A percentile compares a stretch with the other conserved stretches of the same genome.
Conservation (phyloP, 2,888 invertebrate species). For the Heliconius aoede region DNA sequence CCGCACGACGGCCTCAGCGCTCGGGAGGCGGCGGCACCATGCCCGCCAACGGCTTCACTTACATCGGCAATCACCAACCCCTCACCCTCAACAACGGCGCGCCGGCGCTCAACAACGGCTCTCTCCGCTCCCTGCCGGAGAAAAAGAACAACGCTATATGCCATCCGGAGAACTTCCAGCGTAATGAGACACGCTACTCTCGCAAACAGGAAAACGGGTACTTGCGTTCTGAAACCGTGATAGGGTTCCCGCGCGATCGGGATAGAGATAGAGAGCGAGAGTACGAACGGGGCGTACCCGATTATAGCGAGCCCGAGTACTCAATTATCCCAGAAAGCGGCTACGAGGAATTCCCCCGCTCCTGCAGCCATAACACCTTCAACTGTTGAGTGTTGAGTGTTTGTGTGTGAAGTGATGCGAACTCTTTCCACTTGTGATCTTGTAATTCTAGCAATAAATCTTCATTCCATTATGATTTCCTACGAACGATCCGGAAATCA, state of each 20-base stretch:
- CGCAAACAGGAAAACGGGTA: conserved; percentile 82
- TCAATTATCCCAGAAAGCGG: conserved; percentile 77
- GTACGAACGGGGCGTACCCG: conserved; percentile 63
- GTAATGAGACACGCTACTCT: conserved; percentile 79
- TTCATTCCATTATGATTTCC: conserved; percentile 82
- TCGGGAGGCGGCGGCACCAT: conserved; percentile 84
- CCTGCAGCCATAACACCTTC: conserved; percentile 80
- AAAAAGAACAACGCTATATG: conserved; percentile 76
- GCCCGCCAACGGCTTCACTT: conserved; percentile 90
- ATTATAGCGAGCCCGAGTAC: conserved; percentile 81
- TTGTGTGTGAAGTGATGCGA: conserved; percentile 43
- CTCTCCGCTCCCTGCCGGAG: conserved; percentile 77
- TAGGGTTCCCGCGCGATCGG: conserved; percentile 69
- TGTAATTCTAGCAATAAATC: conserved; percentile 84
- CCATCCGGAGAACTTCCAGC: conserved; percentile 80
- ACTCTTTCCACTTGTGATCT: conserved; percentile 80
- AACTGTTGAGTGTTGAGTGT: conserved; percentile 74
- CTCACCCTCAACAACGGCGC: conserved; percentile 81
- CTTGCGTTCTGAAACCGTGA: conserved; percentile 75
- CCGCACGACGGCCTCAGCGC: conserved; percentile 78
- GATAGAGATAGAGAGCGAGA: conserved; percentile 61
- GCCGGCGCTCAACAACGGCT: conserved; percentile 81
- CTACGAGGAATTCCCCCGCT: conserved; percentile 73
- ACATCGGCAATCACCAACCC: conserved; percentile 85
- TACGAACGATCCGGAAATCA: conserved; percentile 62